A percentile compares a stretch with the other conserved stretches of the same genome.
Evolutionary conservation across 1,140 invertebrate genomes (phyloP).

Genomic region (Drosophila oshimai): DNA sequence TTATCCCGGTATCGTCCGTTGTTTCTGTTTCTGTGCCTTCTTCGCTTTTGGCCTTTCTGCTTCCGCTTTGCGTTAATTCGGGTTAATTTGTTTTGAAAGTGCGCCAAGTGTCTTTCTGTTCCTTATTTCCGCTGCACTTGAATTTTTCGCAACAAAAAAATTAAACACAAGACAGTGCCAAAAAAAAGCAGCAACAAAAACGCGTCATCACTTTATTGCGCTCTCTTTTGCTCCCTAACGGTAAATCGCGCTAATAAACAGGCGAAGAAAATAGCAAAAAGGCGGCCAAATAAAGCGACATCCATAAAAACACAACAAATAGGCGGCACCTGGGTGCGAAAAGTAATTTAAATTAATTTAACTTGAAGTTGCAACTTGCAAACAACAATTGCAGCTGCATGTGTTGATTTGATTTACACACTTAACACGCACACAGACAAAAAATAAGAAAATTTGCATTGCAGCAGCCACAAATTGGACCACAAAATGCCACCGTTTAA

Average conservation of each 20-base stretch:
- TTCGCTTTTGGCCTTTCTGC: slow-evolving; percentile 23
- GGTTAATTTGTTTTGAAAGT: slow-evolving; percentile 77
- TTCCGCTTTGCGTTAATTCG: slow-evolving; percentile 63
- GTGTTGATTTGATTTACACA: not conserved
- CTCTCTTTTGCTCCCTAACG: slow-evolving; percentile 22
- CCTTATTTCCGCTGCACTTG: slow-evolving; percentile 50
- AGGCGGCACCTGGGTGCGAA: slow-evolving; percentile 50
- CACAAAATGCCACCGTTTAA: slow-evolving; percentile 77
- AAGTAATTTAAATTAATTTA: slow-evolving; percentile 61
- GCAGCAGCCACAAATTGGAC: slow-evolving; percentile 26
- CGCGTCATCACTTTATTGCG: slow-evolving; percentile 3
- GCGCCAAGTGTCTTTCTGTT: slow-evolving; percentile 28
- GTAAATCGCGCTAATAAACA: slow-evolving; percentile 19
- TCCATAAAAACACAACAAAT: slow-evolving; percentile 33
- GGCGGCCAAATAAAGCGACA: slow-evolving; percentile 2
- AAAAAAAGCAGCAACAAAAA: slow-evolving; percentile 17
- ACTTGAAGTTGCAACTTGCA: slow-evolving; percentile 44
- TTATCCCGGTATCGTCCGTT: slow-evolving; percentile 12
- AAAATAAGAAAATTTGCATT: slow-evolving; percentile 40
- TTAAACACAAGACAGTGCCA: slow-evolving; percentile 12
- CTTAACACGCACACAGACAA: not conserved
- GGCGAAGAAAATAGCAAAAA: slow-evolving; percentile 29
- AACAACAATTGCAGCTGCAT: slow-evolving; percentile 8
- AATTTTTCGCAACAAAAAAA: slow-evolving; percentile 49
- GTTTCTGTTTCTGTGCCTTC: too few species aligned